Evolutionary conservation across 2,113 vertebrate genomes (phyloP), one percentile per base, ranked within the genome.

Genomic region (Grallaria varia): DNA sequence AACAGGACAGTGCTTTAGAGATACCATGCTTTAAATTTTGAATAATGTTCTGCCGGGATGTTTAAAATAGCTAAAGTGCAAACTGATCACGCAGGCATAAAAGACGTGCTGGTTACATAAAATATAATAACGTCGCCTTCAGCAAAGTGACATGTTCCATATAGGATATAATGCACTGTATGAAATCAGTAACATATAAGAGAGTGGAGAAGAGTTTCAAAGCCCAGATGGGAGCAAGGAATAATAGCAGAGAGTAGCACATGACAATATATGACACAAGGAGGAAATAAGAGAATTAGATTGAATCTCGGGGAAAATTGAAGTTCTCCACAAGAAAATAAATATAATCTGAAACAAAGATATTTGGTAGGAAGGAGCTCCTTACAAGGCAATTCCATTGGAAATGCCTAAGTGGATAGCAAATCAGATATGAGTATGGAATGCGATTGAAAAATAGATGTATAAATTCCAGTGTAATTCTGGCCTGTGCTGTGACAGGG

Each of bases 211-310:
- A 56, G 42, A 63, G 40, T 78, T 93, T 78, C 83, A 81, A 84
- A 90, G 88, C 66, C 53, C 60, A 77, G 64, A 44, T 0, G 0
- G 39, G 68, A 84, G 68, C 23, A 69, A 82, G 63, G 50, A 87
- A 71, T 84, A 89, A 94, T 60, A 78, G 31, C 50, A 83, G 80
- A 53, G 77, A 72, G 64, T n/a, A 84, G 60, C 63, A 74, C 18
- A 74, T 45, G 79, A 90, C 87, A 88, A 90, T 81, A 62, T 35
- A 78, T 72, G 90, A 73, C 76, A 85, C 10, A 31, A 76, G 58
- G 76, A 84, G 77, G 69, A 95, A 96, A 90, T 89, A 87, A 66
- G 50, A 78, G 90, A 84, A 79, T 92, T 78, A 81, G 64, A 93
- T 62, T 84, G 49, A 87, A 75, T 90, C 52, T 50, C 2, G 0